Conservation (phyloP, 2,113 vertebrate species). For the Dromiciops gliroides region DNA sequence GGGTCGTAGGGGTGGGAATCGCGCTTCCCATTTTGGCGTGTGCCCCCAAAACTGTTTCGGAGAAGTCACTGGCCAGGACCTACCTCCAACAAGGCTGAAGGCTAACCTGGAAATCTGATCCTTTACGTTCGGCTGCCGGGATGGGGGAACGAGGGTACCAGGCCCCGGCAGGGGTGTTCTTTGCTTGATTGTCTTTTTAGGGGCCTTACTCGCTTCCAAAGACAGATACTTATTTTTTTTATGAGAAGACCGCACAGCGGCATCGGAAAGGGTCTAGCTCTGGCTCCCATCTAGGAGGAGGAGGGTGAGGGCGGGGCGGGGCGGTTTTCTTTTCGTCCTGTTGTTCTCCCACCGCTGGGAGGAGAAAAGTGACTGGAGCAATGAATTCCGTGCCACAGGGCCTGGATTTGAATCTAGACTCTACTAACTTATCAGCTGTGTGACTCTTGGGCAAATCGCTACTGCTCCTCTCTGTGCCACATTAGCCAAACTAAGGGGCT, state of each 20-base stretch:
- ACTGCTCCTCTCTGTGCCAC: not conserved
- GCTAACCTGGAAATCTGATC: not conserved
- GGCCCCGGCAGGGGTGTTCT: not conserved
- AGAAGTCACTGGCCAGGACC: not conserved
- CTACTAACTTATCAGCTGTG: not conserved
- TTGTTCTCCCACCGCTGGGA: not conserved
- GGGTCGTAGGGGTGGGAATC: not conserved
- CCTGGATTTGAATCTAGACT: not conserved
- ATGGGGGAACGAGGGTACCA: not conserved
- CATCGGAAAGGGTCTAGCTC: not conserved
- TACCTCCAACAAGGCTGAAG: not conserved
- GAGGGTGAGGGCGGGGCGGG: not conserved
- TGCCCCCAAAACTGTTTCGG: not conserved
- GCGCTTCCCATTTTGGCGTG: not conserved
- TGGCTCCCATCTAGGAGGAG: not conserved
- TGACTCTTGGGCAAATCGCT: too few relatives aligned
- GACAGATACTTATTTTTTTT: not conserved
- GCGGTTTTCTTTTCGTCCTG: not conserved
- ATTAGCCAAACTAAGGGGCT: not conserved
- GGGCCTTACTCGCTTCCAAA: not conserved
- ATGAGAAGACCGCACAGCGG: not conserved
- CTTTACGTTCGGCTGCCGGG: not conserved
- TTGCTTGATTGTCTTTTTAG: not conserved
- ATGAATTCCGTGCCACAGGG: not conserved
- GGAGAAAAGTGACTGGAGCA: not conserved